phyloP scores from a whole-genome alignment of 2,888 invertebrate species.

The Pachycephus smyrnensis region DNA sequence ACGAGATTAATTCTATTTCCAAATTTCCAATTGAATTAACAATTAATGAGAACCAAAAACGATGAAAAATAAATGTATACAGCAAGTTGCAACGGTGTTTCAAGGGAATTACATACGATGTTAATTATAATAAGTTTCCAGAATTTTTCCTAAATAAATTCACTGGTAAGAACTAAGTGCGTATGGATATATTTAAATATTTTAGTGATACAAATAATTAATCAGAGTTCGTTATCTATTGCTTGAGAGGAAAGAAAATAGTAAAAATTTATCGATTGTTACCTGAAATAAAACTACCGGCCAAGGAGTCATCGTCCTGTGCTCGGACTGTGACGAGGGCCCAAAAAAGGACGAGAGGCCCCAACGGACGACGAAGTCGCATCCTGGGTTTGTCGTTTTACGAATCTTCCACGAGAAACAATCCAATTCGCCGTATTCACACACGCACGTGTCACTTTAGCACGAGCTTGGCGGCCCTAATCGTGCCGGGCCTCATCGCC shows the following conservation, averaged over 20 bases:
- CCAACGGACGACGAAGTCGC: conserved; percentile 14
- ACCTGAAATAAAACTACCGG: conserved; percentile 87
- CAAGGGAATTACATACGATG: neutral
- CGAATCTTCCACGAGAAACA: conserved; percentile 9
- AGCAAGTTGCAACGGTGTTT: neutral
- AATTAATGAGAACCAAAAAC: neutral
- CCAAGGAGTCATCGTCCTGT: conserved; percentile 80
- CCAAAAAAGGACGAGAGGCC: conserved; percentile 42
- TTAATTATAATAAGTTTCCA: neutral
- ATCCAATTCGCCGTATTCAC: conserved; percentile 6
- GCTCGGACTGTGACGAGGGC: conserved; percentile 43
- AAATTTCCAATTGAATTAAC: neutral
- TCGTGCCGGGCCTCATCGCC: conserved; percentile 60
- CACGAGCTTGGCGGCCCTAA: conserved; percentile 54
- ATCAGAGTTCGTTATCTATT: neutral
- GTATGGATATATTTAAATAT: neutral
- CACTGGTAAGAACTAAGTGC: neutral
- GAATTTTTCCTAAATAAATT: neutral
- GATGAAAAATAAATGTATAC: neutral
- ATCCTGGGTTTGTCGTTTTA: conserved; percentile 11
- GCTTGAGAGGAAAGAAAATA: neutral
- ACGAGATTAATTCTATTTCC: neutral
- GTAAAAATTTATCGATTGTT: conserved; percentile 34
- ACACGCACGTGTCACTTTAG: conserved; percentile 38
- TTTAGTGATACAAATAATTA: neutral